Percentiles rank a stretch among this genome's conserved stretches.
Conservation (phyloP, 2,797 vertebrate genomes). For the Lagorchestes hirsutus region DNA sequence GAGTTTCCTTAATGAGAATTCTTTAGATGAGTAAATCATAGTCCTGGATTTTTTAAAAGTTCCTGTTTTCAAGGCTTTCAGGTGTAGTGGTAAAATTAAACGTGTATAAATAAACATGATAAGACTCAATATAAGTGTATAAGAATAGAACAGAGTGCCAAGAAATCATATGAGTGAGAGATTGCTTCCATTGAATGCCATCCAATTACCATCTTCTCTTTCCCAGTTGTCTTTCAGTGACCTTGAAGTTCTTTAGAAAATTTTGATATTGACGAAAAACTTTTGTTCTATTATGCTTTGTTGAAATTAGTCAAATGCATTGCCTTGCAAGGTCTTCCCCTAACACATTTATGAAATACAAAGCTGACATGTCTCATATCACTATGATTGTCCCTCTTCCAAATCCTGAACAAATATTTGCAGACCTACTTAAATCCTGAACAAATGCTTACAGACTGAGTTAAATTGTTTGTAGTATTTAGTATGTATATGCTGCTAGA, state of each 20-base stretch:
- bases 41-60: background rate
- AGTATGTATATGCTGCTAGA: slow-evolving; percentile 2
- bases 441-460: slow-evolving; percentile 25
- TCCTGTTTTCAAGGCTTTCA: background rate
- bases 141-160: background rate
- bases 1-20: background rate
- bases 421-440: slow-evolving; percentile 45
- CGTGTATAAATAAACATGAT: background rate
- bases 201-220: background rate
- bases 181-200: background rate
- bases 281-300: background rate
- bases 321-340: background rate
- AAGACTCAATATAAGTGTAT: background rate
- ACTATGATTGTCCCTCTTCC: background rate
- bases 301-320: background rate
- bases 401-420: slow-evolving; percentile 53
- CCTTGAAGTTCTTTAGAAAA: slow-evolving; percentile 59
- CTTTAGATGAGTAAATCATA: background rate
- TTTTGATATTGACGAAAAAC: background rate
- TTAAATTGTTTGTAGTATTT: slow-evolving; percentile 51
- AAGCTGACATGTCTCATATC: background rate
- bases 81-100: background rate
- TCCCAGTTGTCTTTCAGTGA: background rate
- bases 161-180: background rate
- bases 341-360: background rate